phyloP scores from a whole-genome alignment of 2,797 vertebrate genomes.

The Acanthornis magna region DNA sequence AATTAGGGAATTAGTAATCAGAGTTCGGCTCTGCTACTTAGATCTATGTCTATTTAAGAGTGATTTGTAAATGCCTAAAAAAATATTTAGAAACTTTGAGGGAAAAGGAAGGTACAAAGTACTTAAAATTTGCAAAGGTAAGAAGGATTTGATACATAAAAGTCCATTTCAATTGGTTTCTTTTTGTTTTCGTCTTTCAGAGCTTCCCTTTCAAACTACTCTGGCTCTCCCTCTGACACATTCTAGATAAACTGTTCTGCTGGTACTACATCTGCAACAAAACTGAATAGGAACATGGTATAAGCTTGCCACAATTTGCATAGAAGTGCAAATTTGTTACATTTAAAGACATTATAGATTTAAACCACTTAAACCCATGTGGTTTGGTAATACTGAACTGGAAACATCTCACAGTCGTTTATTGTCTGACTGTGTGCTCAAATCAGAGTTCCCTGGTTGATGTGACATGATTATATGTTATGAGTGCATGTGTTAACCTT shows the following conservation, averaged over 20 bases:
- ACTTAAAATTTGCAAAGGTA: neutral
- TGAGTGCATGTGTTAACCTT: conserved; percentile 42
- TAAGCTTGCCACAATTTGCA: neutral
- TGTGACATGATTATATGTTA: conserved; percentile 56
- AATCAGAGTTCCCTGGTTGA: conserved; percentile 38
- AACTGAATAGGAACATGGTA: neutral
- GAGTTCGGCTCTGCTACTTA: neutral
- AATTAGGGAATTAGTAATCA: conserved; percentile 23
- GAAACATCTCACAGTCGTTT: neutral
- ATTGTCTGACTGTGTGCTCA: conserved; percentile 6
- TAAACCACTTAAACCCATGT: neutral
- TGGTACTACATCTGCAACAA: neutral
- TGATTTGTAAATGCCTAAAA: conserved; percentile 5
- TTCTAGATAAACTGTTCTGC: neutral
- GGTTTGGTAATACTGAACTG: neutral
- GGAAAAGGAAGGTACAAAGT: neutral
- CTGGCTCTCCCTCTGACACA: neutral
- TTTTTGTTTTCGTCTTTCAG: conserved; percentile 5
- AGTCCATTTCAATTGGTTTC: conserved; percentile 24
- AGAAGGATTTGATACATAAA: neutral
- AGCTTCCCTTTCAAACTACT: neutral
- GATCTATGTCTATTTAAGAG: conserved; percentile 22
- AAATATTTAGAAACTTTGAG: neutral
- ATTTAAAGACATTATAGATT: conserved; percentile 10
- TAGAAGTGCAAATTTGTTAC: neutral